Evolutionary conservation across 2,113 vertebrate genomes (phyloP), one percentile per base, ranked within the genome.

Genomic region (Carlito syrichta): DNA sequence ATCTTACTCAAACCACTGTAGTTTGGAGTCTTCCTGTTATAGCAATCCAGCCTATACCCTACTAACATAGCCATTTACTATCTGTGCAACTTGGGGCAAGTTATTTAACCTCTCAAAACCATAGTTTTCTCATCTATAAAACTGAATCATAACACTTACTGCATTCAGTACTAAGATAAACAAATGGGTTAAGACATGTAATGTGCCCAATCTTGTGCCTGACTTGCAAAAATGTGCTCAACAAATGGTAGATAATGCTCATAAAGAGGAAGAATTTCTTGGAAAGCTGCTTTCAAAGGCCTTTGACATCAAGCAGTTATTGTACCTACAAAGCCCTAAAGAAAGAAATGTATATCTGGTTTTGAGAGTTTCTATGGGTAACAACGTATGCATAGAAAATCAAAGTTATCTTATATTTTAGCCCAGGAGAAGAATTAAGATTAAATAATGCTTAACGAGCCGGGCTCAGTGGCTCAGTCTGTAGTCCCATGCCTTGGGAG

Each of bases 41-140:
- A 71, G 94, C 35, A 76, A 60, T 19, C 40, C 54, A 82, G 84
- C 22, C 45, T 48, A 16, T 45, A 52, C 9, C 62, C 82, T 89
- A 63, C 54, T 68, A 90, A 82, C 22, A 73, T 0, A 74, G 48
- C 11, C 35, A 94, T 38, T 79, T 86, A 84, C 50, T 30, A 74
- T 66, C 77, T 62, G 5, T 78, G n/a, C n/a, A 43, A 85, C 54
- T n/a, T 56, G 38, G 13, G 60, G 11, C 43, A 83, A 92, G 38
- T 84, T 89, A 83, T 56, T 94, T 81, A 89, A 96, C 48, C 62
- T 79, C 25, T 48, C 9, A 77, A 77, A 86, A 19, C 14, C n/a
- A 92, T 78, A 58, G 56, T 85, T 95, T 89, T 79, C 43, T 91
- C 73, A 91, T 50, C 54, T 89, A 32, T 89, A 82, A 93, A 95